phyloP scores from a whole-genome alignment of 2,888 invertebrate species.

The Sclerodermus sp. region DNA sequence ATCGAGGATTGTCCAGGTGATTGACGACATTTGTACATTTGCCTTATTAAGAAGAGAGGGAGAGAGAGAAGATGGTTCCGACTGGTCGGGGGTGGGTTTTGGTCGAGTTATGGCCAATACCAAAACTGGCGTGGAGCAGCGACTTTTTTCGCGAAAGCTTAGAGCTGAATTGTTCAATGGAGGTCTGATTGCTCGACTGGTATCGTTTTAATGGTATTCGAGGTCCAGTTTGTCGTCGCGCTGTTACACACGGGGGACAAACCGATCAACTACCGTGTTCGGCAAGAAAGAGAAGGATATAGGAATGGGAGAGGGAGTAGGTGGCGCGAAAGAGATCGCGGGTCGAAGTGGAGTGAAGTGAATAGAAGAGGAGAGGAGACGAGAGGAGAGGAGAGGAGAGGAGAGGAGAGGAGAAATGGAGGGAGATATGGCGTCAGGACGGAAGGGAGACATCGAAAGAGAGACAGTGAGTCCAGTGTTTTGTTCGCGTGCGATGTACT shows the following conservation, averaged over 20 bases:
- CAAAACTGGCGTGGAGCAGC: no score
- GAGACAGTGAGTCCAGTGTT: constrained; percentile 37
- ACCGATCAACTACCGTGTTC: constrained; percentile 32
- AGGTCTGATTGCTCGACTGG: constrained; percentile 18
- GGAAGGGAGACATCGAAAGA: constrained; percentile 11
- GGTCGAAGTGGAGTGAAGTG: background rate
- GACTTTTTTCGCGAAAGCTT: no score
- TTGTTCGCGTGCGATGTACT: constrained; percentile 54
- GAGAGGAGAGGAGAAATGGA: background rate
- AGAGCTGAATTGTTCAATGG: constrained; percentile 4
- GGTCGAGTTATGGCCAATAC: no score
- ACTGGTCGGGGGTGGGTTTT: no score
- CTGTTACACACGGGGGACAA: constrained; percentile 31
- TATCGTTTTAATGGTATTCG: constrained; percentile 42
- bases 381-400: constrained; percentile 14
- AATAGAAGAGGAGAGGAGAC: constrained; percentile 5
- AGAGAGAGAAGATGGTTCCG: no score
- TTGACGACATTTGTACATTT: no score
- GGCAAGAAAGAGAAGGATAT: constrained; percentile 13
- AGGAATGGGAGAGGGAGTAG: no score
- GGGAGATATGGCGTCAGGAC: constrained; percentile 7
- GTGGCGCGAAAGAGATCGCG: no score
- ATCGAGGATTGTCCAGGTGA: no score
- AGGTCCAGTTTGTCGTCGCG: constrained; percentile 15
- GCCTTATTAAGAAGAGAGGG: no score